Base-by-base conservation (phyloP, 1,140 invertebrate species). In the Sycobia sp. region DNA sequence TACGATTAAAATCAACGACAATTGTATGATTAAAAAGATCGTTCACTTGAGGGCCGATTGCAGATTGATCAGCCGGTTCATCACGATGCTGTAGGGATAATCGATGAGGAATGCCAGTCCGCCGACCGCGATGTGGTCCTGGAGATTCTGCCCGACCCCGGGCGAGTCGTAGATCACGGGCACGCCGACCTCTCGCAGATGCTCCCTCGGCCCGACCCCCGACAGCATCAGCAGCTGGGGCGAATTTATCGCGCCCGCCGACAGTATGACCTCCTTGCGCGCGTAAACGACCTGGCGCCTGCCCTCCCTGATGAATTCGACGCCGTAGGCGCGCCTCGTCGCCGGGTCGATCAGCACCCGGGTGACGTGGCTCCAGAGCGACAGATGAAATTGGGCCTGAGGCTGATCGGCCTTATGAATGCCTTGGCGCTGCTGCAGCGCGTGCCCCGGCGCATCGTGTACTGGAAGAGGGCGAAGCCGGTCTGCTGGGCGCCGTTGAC, bases 151-250 rank as follows among this genome's bases (percentile, higher is more conserved):
- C 0, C 92, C 92, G 0, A 88, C 87, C 0, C 89, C 89, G 0
- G 89, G 91, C 14, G 89, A 84, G 75, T 93, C 86, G 14, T 89
- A 83, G 2, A 91, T 84, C 22, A 90, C 84, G 0, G 83, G 82
- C 4, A 92, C 86, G 0, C 87, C 87, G 1, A 89, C 78, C 54
- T 90, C 81, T 59, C 84, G 56, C 1, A 96, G 76, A 74, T 95
- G 91, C 16, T 86, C 71, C 13, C 73, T 81, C 0, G 92, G 90
- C 16, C 93, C 94, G 1, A 95, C 79, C 1, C 94, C 94, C 18
- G 91, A 94, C 0, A 95, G 80, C 90, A 96, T 91, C 32, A 96
- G 82, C 0, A 96, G 69, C 67, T 94, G 91, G 0, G 92, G 92
- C 0, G 87, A 86, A 18, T 87, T 90, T 25, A 94, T 87, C 1